Evolutionary conservation across 2,113 vertebrate species (phyloP), one percentile per base, ranked within the genome.

Genomic region (Thalassarche chlororhynchos): DNA sequence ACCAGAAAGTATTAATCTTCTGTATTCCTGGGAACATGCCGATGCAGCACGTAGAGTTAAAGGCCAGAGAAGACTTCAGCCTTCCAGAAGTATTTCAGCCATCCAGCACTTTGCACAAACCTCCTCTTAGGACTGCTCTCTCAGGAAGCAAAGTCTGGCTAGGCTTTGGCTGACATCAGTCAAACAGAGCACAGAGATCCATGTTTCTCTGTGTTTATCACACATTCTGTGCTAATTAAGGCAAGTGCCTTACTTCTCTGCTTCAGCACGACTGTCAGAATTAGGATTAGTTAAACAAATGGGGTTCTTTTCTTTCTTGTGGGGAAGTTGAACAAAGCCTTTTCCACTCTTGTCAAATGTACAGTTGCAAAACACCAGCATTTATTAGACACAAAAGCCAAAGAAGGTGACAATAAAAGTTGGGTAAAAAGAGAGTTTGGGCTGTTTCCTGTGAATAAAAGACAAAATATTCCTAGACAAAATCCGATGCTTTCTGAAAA

Each of bases 11-110:
- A 93, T 7, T 64, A 6, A 61, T 46, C 64, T 47, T 57, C 66
- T 19, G 17, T 54, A 40, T 3, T 68, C 19, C 69, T 61, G 47
- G 51, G 44, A 81, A 64, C 1, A 8, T 6, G 72, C 42, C 1
- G 0, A 20, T 20, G 68, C 68, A 81, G 76, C 90, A 25, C 0
- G 0, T 6, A 28, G 47, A 72, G 66, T 0, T 57, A 29, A 62
- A 57, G 68, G 60, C 64, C 65, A 94, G 47, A 60, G 51, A 51
- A 49, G 85, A 14, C 5, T 74, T 38, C 46, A 75, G 62, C 28
- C 49, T 62, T 51, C 44, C 78, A 86, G 62, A 25, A 29, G 24
- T 4, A 11, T 66, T 72, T 36, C 47, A 38, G 70, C 58, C 38
- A 44, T 10, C 58, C 82, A 77, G 58, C 5, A 4, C 44, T 38